Conservation (phyloP, 2,113 vertebrate species). For the Naja naja region DNA sequence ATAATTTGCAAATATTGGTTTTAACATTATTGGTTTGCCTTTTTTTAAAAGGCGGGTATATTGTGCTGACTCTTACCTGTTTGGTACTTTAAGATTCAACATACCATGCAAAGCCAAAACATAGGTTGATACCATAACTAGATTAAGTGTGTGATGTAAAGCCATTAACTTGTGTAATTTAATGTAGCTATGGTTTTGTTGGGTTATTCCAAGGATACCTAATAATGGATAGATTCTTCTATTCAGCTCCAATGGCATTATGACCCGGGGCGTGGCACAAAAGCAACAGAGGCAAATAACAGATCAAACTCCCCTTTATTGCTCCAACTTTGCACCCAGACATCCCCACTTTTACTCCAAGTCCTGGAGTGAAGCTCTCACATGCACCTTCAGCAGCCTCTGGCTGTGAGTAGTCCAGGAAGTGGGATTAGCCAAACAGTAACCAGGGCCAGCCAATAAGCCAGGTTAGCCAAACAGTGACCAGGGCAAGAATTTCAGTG, state of each 20-base stretch:
- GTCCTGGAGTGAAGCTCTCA: no score
- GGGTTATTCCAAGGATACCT: background rate
- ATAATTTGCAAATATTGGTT: background rate
- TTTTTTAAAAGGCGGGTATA: background rate
- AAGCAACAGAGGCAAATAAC: no score
- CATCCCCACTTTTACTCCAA: no score
- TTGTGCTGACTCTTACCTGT: background rate
- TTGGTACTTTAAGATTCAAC: background rate
- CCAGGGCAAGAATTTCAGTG: no score
- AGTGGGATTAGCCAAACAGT: no score
- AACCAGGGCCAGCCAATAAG: no score
- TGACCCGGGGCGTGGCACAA: no score
- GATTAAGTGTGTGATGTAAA: background rate
- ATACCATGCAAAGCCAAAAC: background rate
- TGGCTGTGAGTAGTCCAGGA: no score
- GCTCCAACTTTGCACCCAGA: no score
- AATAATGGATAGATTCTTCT: background rate
- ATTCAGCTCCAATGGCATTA: background rate
- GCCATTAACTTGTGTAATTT: background rate
- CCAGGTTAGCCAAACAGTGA: no score
- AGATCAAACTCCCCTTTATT: no score
- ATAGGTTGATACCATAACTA: background rate
- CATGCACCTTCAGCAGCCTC: no score
- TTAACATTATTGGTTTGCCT: background rate
- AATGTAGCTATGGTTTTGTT: background rate